These are phyloP conservation scores for Zoanthus sociatus DNA, from an alignment of 92 coral and sea anemone species.

Conservation along the genomic window DNA sequence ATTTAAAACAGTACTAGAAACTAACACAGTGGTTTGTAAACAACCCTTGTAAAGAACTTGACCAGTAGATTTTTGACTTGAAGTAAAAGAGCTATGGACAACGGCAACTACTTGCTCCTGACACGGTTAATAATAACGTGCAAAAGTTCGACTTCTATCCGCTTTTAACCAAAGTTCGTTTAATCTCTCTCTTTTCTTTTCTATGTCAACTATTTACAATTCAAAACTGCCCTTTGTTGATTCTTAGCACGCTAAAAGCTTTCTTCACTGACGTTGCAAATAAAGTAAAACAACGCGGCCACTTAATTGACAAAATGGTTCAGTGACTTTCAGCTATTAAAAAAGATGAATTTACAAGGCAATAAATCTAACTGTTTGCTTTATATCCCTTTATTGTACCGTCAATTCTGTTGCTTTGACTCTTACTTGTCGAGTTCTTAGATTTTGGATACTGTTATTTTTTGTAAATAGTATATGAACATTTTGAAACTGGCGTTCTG, in stretches of 20 bases:
- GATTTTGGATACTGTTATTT: not conserved
- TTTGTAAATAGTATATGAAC: too few relatives aligned
- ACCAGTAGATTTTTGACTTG: not conserved
- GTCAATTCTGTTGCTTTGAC: not conserved
- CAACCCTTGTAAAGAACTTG: not conserved
- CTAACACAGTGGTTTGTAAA: constrained; percentile 27
- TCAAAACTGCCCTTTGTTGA: constrained; percentile 20
- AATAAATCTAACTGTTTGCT: not conserved
- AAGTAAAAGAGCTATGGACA: not conserved
- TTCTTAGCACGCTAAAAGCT: constrained; percentile 37
- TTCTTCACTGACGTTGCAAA: constrained; percentile 27
- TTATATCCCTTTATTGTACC: not conserved
- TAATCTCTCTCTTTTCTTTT: constrained; percentile 33
- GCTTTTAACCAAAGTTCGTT: not conserved
- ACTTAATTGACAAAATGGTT: constrained; percentile 15
- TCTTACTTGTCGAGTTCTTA: not conserved
- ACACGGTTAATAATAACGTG: not conserved
- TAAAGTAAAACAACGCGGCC: constrained; percentile 1
- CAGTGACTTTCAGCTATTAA: not conserved
- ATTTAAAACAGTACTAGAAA: too few relatives aligned
- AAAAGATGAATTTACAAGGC: constrained; percentile 25
- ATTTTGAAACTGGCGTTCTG: not conserved
- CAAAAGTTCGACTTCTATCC: constrained; percentile 8
- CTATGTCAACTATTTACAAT: constrained; percentile 36
- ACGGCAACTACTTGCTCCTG: not conserved